Percentiles rank a stretch among this genome's conserved stretches.
Conservation (phyloP, 1,140 invertebrate species). For the Reticulitermes speratus region DNA sequence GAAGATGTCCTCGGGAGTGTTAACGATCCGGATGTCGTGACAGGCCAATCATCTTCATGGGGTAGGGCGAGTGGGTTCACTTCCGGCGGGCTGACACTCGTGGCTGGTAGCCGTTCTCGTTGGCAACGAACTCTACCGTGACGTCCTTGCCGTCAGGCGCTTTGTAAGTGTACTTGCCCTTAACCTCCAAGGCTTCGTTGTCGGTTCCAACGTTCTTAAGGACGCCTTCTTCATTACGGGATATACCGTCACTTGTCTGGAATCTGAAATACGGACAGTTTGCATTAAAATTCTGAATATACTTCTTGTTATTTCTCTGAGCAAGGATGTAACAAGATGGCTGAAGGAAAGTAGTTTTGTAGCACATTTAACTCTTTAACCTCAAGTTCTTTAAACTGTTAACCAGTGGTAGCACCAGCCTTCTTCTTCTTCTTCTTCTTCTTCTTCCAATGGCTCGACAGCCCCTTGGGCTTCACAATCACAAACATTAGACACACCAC, state of each 20-base stretch:
- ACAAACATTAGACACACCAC: too few relatives aligned
- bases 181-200: conserved; percentile 22
- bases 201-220: conserved; percentile 44
- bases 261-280: conserved; percentile 43
- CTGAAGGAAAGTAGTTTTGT: too few relatives aligned
- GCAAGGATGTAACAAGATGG: too few relatives aligned
- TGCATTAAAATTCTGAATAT: too few relatives aligned
- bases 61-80: not conserved
- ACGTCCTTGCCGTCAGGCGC: conserved; percentile 22
- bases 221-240: conserved; percentile 48
- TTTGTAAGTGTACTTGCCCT: not conserved
- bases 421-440: too few relatives aligned
- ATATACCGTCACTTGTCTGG: conserved; percentile 51
- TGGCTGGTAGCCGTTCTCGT: conserved; percentile 26
- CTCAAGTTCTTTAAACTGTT: too few relatives aligned
- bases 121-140: conserved; percentile 11
- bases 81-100: not conserved
- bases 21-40: not conserved
- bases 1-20: not conserved
- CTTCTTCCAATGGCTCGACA: too few relatives aligned
- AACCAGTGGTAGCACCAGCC: too few relatives aligned
- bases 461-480: too few relatives aligned
- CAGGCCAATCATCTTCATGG: not conserved
- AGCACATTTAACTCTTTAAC: too few relatives aligned
- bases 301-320: too few relatives aligned